Evolutionary conservation across 2,888 invertebrate species (phyloP).

Genomic region (Andrena camellia): DNA sequence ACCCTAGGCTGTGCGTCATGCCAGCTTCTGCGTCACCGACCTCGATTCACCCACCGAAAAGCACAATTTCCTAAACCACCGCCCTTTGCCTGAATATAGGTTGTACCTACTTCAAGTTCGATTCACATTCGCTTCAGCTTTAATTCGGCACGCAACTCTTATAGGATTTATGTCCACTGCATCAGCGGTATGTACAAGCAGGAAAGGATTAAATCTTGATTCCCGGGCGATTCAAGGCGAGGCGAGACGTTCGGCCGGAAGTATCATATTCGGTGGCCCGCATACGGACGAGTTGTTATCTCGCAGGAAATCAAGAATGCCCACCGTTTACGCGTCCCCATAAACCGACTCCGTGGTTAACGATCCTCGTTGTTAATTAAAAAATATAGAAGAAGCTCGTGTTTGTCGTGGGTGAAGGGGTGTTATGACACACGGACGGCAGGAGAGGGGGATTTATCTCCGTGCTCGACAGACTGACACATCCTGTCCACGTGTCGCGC

Average conservation of each 20-base stretch:
- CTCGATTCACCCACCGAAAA: too few species aligned
- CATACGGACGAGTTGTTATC: slow-evolving; percentile 66
- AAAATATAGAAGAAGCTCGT: slow-evolving; percentile 32
- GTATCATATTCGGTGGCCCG: slow-evolving; percentile 74
- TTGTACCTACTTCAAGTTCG: too few species aligned
- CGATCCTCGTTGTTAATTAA: slow-evolving; percentile 32
- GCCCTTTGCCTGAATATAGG: too few species aligned
- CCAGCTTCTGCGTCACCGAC: too few species aligned
- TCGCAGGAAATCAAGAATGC: slow-evolving; percentile 51
- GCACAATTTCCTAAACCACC: too few species aligned
- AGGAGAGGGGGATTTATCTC: slow-evolving; percentile 33
- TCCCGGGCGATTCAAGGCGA: slow-evolving; percentile 4
- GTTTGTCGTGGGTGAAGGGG: not conserved
- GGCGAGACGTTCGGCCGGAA: slow-evolving; percentile 65
- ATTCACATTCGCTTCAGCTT: too few species aligned
- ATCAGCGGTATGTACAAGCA: not conserved
- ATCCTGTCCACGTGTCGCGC: slow-evolving; percentile 20
- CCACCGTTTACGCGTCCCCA: slow-evolving; percentile 19
- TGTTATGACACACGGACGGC: slow-evolving; percentile 35
- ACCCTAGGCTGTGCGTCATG: too few species aligned
- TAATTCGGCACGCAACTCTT: too few species aligned
- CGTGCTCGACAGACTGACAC: not conserved
- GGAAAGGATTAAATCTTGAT: slow-evolving; percentile 20
- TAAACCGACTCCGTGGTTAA: slow-evolving; percentile 11
- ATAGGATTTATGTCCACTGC: too few species aligned